Base-by-base conservation (phyloP, 2,888 invertebrate genomes). In the Coelinius sp. region DNA sequence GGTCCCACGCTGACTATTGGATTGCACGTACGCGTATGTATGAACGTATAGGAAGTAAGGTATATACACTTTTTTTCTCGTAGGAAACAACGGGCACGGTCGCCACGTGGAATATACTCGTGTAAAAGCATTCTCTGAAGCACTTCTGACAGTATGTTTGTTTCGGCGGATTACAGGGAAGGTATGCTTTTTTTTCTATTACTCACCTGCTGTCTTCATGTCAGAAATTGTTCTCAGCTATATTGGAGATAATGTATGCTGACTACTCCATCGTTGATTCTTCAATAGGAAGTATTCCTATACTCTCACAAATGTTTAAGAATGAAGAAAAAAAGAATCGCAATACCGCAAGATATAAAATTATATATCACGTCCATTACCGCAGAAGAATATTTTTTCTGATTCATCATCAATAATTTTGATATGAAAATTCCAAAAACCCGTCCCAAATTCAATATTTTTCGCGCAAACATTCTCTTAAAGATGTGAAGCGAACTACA, bases 1-100 rank as follows among this genome's bases (percentile, higher is more conserved):
- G 85, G 84, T 87, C 86, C 83, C 86, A 87, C 86, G 86, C 85
- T 79, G 82, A 80, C 80, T 80, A 80, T 80, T 46, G 82, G 79
- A 81, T 80, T 79, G 77, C 79, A 79, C 79, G 78, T 79, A 75
- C 78, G 74, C 74, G 56, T 68, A 68, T 52, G 20, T 56, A 31
- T 62, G 65, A 56, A 5, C 38, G 46, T 62, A 52, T 68, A 59
- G 59, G 59, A 59, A 17, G 59, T 59, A 31, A 27, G 59, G 73
- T 71, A 64, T 72, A 67, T 70, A 64, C 56, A 65, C 68, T 38
- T 70, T 59, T 31, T 59, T 59, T 31, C n/a, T 59, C 10, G n/a
- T n/a, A n/a, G n/a, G 59, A 31, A 70, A 64, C 31, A 22, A 41
- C 27, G 68, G 56, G 44, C 24, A 31, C 31, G 35, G 27, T 22